Percentiles rank a stretch among this genome's conserved stretches.
Evolutionary conservation across 2,888 invertebrate species (phyloP).

Genomic region (Nomada flava): DNA sequence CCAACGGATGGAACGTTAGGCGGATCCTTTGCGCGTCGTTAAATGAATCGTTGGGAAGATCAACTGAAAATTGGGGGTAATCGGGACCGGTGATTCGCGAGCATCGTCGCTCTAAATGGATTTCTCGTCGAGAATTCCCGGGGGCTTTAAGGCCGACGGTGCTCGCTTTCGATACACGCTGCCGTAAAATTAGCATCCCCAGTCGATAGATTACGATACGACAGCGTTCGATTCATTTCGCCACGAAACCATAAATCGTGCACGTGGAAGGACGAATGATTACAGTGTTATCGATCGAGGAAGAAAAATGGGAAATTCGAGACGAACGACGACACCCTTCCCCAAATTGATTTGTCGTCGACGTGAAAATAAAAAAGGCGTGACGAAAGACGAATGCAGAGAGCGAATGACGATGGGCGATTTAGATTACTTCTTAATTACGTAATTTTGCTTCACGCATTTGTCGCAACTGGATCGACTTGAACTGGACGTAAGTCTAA

Average conservation of each 20-base stretch:
- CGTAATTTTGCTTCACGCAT: slow-evolving; percentile 43
- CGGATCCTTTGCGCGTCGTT: slow-evolving; percentile 9
- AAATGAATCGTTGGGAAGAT: slow-evolving; percentile 4
- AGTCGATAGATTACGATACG: background rate
- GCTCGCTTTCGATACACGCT: background rate
- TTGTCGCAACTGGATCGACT: slow-evolving; percentile 74
- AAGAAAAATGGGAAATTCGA: slow-evolving; percentile 32
- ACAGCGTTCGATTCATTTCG: slow-evolving; percentile 26
- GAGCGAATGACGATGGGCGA: background rate
- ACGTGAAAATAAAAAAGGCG: background rate
- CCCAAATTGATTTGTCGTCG: slow-evolving; percentile 32
- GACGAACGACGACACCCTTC: background rate
- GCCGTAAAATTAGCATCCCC: slow-evolving; percentile 5
- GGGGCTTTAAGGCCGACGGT: background rate
- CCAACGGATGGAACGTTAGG: background rate
- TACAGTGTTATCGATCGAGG: slow-evolving; percentile 34
- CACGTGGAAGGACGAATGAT: background rate
- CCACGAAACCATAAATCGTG: slow-evolving; percentile 20
- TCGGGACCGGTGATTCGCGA: background rate
- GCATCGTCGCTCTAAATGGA: background rate
- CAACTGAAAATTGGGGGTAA: slow-evolving; percentile 21
- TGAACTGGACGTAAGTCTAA: slow-evolving; percentile 78
- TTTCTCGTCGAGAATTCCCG: slow-evolving; percentile 3
- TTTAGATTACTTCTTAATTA: slow-evolving; percentile 46
- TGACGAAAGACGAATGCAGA: background rate